Base-by-base conservation (phyloP, 2,113 vertebrate species). In the Nyctereutes procyonoides region DNA sequence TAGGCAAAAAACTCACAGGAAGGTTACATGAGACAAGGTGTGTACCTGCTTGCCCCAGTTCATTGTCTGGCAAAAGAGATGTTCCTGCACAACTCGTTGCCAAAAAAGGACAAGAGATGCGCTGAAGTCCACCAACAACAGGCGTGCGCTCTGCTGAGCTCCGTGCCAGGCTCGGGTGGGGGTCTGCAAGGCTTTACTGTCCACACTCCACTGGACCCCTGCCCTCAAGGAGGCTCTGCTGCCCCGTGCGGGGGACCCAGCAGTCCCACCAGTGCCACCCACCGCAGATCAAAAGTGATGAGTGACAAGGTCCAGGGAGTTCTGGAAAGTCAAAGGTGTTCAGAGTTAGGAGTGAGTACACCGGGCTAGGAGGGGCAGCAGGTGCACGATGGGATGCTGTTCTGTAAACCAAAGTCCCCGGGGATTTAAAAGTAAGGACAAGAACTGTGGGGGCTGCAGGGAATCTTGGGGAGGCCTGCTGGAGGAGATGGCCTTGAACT, bases 81-180 rank as follows among this genome's bases (percentile, higher is more conserved):
- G 1, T 53, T 11, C 16, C n/a, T 22, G 20, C 30, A 85, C 14
- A 17, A 55, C 30, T 84, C 28, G n/a, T 83, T n/a, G 48, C 22
- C 35, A 32, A 43, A 56, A 63, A 77, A 7, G 38, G 62, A 20
- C n/a, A 67, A 51, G 43, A 43, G 43, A 26, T 5, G 26, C 32
- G 11, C 24, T 1, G 19, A 62, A 51, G 30, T 22, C 51, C 8
- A 3, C 32, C 77, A 73, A 12, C 17, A 19, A 35, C 38, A 19
- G 28, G 28, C 6, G 3, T 16, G 30, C 11, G 16, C 13, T 55
- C 32, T 22, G 60, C 65, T 19, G 28, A 84, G 58, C 17, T 22
- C 69, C 1, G 5, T 3, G 43, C 22, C 62, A 62, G 62, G 81
- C 8, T 0, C 0, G 0, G 24, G 19, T 32, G 26, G 11, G 14